These are phyloP conservation scores for Pogonophryne albipinna DNA, from an alignment of 2,797 vertebrate genomes.

Conservation along the genomic window DNA sequence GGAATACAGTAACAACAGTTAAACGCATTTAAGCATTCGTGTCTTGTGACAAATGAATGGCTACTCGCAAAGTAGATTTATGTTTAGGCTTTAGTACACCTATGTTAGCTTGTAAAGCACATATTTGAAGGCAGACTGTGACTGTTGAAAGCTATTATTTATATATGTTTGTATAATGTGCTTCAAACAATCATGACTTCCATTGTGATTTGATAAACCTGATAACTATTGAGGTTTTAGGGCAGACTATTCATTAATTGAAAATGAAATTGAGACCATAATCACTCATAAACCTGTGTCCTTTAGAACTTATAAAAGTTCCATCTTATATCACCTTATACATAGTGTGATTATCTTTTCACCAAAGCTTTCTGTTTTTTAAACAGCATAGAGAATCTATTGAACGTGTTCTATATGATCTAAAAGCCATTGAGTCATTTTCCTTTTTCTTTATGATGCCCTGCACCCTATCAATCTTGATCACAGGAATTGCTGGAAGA, in stretches of 20 bases:
- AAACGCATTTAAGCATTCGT: neutral
- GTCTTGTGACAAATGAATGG: neutral
- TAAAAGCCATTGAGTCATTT: conserved; percentile 15
- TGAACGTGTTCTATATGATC: neutral
- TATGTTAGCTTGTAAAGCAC: neutral
- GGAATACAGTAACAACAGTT: neutral
- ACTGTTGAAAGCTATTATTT: neutral
- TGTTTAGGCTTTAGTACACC: neutral
- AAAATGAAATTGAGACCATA: conserved; percentile 20
- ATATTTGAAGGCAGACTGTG: neutral
- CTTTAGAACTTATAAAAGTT: conserved; percentile 8
- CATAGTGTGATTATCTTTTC: conserved; percentile 16
- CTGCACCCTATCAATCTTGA: neutral
- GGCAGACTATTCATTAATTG: neutral
- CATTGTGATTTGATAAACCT: conserved; percentile 20
- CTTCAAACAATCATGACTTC: neutral
- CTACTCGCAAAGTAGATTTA: neutral
- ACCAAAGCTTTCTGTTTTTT: conserved; percentile 12
- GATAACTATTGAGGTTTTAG: conserved; percentile 8
- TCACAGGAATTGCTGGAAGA: neutral
- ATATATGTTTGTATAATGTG: neutral
- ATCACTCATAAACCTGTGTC: conserved; percentile 20
- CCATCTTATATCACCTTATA: neutral
- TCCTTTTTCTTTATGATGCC: neutral
- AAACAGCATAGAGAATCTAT: conserved; percentile 3